Conservation (phyloP, 2,113 vertebrate genomes). For the Protobothrops mucrosquamatus region DNA sequence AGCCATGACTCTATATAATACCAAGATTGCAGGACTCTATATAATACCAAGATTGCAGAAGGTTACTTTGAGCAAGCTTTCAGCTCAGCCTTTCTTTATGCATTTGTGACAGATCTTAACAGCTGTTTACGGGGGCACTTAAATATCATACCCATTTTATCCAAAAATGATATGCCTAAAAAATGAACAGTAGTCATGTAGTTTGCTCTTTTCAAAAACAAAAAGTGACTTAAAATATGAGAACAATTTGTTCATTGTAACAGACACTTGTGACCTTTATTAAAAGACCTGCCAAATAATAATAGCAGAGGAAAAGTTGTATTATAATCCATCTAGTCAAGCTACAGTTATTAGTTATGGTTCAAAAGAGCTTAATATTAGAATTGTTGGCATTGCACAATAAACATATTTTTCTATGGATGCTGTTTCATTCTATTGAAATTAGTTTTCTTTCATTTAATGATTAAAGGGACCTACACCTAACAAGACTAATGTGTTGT, state of each 20-base stretch:
- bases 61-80: neutral
- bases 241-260: neutral
- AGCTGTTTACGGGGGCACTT: neutral
- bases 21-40: neutral
- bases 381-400: neutral
- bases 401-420: neutral
- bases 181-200: neutral
- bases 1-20: neutral
- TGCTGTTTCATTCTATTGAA: neutral
- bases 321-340: neutral
- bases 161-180: neutral
- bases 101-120: neutral
- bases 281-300: neutral
- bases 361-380: neutral
- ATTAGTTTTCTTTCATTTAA: neutral
- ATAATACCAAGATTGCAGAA: neutral
- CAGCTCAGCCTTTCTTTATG: neutral
- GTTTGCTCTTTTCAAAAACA: neutral
- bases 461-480: neutral
- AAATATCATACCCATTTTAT: neutral
- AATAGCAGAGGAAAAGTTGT: neutral
- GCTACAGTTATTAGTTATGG: neutral
- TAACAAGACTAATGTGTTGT: neutral
- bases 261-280: conserved; percentile 6
- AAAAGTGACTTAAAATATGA: neutral